A percentile compares a stretch with the other conserved stretches of the same genome.
Evolutionary conservation across 2,113 vertebrate genomes (phyloP).

Genomic region (Potamarius usumacintae): DNA sequence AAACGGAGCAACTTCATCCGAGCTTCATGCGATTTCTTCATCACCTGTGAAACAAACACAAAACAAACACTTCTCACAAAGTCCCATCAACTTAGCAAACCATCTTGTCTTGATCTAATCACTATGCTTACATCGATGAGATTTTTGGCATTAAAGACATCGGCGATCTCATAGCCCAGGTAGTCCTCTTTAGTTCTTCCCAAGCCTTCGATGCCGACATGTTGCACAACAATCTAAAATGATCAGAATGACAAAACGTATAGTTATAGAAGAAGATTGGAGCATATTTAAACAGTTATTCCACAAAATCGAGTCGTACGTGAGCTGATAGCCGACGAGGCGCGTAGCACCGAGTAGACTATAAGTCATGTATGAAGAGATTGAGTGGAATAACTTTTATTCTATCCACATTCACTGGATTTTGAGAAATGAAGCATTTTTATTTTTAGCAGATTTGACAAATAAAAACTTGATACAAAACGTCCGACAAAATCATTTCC

Average conservation of each 20-base stretch:
- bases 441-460: no score
- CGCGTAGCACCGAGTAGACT: no score
- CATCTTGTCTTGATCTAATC: background rate
- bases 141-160: constrained; percentile 90
- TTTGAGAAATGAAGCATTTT: no score
- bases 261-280: background rate
- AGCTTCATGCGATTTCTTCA: constrained; percentile 88
- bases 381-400: no score
- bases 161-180: constrained; percentile 88
- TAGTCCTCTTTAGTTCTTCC: constrained; percentile 94
- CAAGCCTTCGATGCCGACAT: constrained; percentile 89
- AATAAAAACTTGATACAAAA: no score
- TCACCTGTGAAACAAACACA: constrained; percentile 75
- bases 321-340: no score
- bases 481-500: no score
- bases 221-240: constrained; percentile 89
- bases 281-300: no score
- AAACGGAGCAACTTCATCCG: constrained; percentile 87
- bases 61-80: constrained; percentile 8
- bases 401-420: no score
- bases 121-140: constrained; percentile 85
- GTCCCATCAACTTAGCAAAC: background rate
- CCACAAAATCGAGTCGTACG: no score
- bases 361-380: no score
- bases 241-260: background rate